phyloP scores from a whole-genome alignment of 1,140 invertebrate species.

The Condylostylus longicornis region DNA sequence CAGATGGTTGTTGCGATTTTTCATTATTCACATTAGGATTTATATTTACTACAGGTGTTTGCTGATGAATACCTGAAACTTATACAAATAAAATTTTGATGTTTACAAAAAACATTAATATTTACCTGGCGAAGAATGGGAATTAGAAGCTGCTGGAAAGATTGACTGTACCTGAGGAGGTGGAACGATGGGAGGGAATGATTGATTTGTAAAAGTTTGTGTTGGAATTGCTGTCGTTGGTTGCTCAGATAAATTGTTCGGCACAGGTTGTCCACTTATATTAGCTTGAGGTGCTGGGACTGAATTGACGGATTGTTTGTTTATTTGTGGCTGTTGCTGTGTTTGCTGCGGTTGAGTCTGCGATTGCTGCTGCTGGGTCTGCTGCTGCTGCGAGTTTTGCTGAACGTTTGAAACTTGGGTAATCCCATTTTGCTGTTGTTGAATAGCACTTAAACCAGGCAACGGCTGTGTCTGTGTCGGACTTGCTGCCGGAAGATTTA shows the following conservation, averaged over 20 bases:
- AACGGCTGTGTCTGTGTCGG: constrained; percentile 2
- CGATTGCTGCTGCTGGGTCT: constrained; percentile 8
- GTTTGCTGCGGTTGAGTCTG: constrained; percentile 17
- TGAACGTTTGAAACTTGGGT: constrained; percentile 4
- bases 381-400: constrained; percentile 5
- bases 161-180: constrained; percentile 14
- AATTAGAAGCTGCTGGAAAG: not conserved
- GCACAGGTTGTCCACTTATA: constrained; percentile 32
- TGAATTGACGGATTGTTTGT: constrained; percentile 6
- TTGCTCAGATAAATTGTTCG: no score
- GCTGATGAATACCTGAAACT: not conserved
- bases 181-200: constrained; percentile 38
- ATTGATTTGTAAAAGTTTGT: constrained; percentile 67
- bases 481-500: not conserved
- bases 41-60: constrained; percentile 7
- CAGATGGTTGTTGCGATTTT: no score
- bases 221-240: constrained; percentile 52
- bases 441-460: constrained; percentile 17
- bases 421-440: constrained; percentile 5
- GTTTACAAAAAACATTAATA: not conserved
- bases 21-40: no score
- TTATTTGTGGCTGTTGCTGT: constrained; percentile 23
- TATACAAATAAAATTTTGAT: not conserved
- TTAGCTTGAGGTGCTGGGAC: constrained; percentile 6
- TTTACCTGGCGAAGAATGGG: not conserved